phyloP scores from a whole-genome alignment of 2,113 vertebrate genomes.

The Brachyistius frenatus region DNA sequence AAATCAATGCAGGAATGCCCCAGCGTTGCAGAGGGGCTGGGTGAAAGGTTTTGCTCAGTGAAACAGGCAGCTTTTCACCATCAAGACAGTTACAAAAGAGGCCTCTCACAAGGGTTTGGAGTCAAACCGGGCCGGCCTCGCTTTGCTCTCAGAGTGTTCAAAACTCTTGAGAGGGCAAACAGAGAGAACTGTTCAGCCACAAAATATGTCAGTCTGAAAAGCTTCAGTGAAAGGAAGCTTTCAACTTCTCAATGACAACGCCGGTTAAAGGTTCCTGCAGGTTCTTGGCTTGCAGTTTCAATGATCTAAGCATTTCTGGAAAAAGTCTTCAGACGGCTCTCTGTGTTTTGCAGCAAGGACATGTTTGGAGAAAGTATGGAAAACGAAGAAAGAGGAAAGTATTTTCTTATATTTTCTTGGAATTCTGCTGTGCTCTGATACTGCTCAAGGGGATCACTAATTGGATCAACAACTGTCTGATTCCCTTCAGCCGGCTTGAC shows the following conservation, averaged over 20 bases:
- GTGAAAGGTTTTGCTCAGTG: constrained; percentile 43
- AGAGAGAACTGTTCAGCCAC: constrained; percentile 60
- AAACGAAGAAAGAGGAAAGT: constrained; percentile 38
- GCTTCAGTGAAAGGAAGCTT: constrained; percentile 46
- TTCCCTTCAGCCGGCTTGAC: constrained; percentile 78
- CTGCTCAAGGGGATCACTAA: constrained; percentile 73
- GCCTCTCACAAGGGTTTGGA: constrained; percentile 58
- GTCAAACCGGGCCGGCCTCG: constrained; percentile 58
- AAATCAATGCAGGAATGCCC: constrained; percentile 64
- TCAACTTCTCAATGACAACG: constrained; percentile 44
- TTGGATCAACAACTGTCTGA: constrained; percentile 83
- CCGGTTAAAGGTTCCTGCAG: constrained; percentile 14
- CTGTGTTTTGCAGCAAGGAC: constrained; percentile 43
- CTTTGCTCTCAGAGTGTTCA: constrained; percentile 37
- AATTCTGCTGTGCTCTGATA: constrained; percentile 61
- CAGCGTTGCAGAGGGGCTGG: constrained; percentile 19
- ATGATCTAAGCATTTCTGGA: constrained; percentile 34
- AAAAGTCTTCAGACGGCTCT: constrained; percentile 34
- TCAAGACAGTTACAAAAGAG: constrained; percentile 66
- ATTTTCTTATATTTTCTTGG: constrained; percentile 69
- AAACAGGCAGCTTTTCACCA: constrained; percentile 57
- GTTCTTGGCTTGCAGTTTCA: constrained; percentile 21
- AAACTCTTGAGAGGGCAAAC: constrained; percentile 50
- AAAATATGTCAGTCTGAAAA: constrained; percentile 56
- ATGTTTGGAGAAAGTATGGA: constrained; percentile 39